Evolutionary conservation across 2,113 vertebrate species (phyloP).

Genomic region (Thalassarche chlororhynchos): DNA sequence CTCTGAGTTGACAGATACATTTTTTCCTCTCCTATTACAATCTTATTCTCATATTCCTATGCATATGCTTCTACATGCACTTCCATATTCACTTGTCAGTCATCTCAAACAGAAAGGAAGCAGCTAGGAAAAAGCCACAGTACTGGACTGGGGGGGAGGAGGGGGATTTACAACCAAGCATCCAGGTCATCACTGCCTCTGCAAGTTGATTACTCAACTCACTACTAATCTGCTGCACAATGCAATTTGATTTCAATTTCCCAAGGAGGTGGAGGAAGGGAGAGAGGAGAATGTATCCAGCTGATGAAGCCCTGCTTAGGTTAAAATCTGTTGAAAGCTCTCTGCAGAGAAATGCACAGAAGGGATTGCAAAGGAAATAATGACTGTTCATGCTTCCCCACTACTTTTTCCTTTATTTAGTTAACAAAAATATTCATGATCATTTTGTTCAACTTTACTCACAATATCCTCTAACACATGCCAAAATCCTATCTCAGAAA

Average conservation of each 20-base stretch:
- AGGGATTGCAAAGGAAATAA: not conserved
- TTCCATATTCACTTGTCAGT: not conserved
- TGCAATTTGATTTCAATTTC: slow-evolving; percentile 5
- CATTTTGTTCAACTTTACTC: not conserved
- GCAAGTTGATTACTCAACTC: not conserved
- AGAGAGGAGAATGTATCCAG: not conserved
- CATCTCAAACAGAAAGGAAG: not conserved
- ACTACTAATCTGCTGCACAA: not conserved
- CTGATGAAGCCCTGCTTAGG: not conserved
- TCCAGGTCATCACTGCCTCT: not conserved
- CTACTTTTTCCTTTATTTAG: not conserved
- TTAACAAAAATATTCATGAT: not conserved
- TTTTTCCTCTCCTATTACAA: not conserved
- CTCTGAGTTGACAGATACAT: not conserved
- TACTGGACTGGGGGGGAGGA: too few relatives aligned
- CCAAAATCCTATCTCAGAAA: not conserved
- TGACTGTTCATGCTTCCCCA: not conserved
- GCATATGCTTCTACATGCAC: not conserved
- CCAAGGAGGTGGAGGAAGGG: not conserved
- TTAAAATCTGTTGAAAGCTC: not conserved
- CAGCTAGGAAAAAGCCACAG: not conserved
- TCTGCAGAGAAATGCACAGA: not conserved
- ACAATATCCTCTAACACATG: not conserved
- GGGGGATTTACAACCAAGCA: not conserved
- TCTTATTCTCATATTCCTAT: not conserved